phyloP scores from a whole-genome alignment of 1,140 invertebrate genomes.

The Thereuonema tuberculata region DNA sequence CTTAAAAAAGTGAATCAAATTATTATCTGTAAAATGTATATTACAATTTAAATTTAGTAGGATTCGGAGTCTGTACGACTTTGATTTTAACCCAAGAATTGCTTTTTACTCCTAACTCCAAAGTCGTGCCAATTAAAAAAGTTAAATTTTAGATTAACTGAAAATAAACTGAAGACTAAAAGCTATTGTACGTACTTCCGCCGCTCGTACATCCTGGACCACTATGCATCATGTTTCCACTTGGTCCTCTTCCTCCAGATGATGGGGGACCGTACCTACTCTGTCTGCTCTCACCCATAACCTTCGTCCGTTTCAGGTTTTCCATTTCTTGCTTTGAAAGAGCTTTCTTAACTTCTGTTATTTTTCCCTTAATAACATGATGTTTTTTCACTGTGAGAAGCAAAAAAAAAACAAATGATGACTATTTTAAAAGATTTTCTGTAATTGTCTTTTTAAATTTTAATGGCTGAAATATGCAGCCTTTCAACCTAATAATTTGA shows the following conservation, averaged over 20 bases:
- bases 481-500: too few relatives aligned
- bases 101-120: neutral
- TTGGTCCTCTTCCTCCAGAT: neutral
- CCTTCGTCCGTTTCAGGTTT: slow-evolving; percentile 20
- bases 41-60: neutral
- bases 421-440: too few relatives aligned
- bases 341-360: slow-evolving; percentile 39
- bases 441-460: too few relatives aligned
- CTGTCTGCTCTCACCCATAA: slow-evolving; percentile 16
- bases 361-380: slow-evolving; percentile 33
- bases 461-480: too few relatives aligned
- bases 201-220: neutral
- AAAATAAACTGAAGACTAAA: neutral
- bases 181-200: neutral
- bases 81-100: too few relatives aligned
- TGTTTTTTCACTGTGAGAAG: slow-evolving; percentile 29
- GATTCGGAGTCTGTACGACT: too few relatives aligned
- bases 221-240: neutral
- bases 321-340: slow-evolving; percentile 36
- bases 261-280: slow-evolving; percentile 19
- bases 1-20: too few relatives aligned
- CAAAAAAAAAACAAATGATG: neutral
- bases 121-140: neutral
- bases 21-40: too few relatives aligned
- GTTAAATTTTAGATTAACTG: neutral